These are phyloP conservation scores for Temnothorax curvispinosus DNA, from an alignment of 1,140 invertebrate species.

Conservation along the genomic window DNA sequence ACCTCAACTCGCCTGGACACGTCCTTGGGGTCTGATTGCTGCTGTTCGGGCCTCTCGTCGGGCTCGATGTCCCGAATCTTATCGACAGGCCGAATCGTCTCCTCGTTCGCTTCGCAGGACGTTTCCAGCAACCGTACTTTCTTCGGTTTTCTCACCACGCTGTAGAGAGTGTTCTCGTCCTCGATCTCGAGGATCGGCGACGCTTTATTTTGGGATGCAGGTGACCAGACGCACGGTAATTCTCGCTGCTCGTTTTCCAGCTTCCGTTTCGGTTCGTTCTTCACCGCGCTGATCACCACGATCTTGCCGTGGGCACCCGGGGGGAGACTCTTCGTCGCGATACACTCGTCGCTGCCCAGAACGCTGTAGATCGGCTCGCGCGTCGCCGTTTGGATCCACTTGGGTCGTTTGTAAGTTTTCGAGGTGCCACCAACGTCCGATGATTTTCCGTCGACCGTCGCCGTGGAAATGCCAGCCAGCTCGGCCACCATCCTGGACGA, in stretches of 20 bases:
- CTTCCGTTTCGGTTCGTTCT: background rate
- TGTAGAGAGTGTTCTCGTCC: constrained; percentile 75
- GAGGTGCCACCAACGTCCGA: background rate
- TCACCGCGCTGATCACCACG: constrained; percentile 66
- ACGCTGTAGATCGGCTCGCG: constrained; percentile 78
- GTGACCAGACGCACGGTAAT: background rate
- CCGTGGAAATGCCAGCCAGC: constrained; percentile 73
- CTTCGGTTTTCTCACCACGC: constrained; percentile 77
- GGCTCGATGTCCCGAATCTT: background rate
- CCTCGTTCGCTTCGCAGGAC: background rate
- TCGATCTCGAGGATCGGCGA: constrained; percentile 39
- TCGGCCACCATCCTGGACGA: constrained; percentile 77
- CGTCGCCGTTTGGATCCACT: constrained; percentile 76
- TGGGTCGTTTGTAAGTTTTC: constrained; percentile 64
- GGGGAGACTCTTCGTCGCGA: background rate
- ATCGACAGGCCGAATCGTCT: constrained; percentile 13
- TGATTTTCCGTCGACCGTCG: constrained; percentile 60
- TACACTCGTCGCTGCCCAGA: constrained; percentile 59
- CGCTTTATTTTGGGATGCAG: background rate
- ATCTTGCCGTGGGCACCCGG: constrained; percentile 36
- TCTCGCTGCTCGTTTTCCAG: background rate
- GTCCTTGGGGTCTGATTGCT: constrained; percentile 43
- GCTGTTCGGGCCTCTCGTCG: background rate
- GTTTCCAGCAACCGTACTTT: constrained; percentile 45
- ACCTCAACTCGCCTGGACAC: constrained; percentile 68